phyloP scores from a whole-genome alignment of 2,797 vertebrate species.

The Pseudotriccus pelzelni region DNA sequence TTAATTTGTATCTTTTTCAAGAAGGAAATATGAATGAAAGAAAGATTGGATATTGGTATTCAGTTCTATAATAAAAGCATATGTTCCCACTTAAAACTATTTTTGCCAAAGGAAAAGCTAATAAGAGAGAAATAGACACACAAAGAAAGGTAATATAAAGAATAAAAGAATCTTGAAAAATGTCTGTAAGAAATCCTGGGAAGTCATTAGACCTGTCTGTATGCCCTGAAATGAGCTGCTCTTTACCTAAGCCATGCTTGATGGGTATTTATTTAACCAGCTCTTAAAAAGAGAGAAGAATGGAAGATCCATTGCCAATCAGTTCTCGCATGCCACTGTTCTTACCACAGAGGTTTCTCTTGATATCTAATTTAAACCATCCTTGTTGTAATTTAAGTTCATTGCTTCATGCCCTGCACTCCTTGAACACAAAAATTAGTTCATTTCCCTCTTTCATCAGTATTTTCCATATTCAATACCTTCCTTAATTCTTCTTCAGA shows the following conservation, averaged over 20 bases:
- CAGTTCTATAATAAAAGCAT: neutral
- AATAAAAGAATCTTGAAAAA: neutral
- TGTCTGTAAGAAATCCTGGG: neutral
- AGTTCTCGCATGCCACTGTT: neutral
- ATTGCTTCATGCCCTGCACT: neutral
- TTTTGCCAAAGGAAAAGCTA: neutral
- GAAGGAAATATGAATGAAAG: neutral
- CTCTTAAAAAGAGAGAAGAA: neutral
- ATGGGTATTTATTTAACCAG: neutral
- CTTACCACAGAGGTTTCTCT: neutral
- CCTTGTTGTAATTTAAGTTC: neutral
- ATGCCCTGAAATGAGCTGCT: neutral
- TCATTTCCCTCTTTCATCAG: neutral
- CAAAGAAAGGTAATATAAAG: neutral
- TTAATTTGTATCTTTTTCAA: neutral
- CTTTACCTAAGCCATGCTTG: neutral
- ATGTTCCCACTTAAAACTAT: neutral
- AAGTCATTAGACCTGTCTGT: neutral
- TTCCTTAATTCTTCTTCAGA: neutral
- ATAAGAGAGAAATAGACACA: neutral
- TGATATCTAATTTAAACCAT: neutral
- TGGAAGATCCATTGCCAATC: neutral
- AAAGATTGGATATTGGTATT: neutral
- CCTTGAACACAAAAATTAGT: neutral
- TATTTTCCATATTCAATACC: neutral